Evolutionary conservation across 2,797 vertebrate species (phyloP), one percentile per base, ranked within the genome.

Genomic region (Choloepus didactylus): DNA sequence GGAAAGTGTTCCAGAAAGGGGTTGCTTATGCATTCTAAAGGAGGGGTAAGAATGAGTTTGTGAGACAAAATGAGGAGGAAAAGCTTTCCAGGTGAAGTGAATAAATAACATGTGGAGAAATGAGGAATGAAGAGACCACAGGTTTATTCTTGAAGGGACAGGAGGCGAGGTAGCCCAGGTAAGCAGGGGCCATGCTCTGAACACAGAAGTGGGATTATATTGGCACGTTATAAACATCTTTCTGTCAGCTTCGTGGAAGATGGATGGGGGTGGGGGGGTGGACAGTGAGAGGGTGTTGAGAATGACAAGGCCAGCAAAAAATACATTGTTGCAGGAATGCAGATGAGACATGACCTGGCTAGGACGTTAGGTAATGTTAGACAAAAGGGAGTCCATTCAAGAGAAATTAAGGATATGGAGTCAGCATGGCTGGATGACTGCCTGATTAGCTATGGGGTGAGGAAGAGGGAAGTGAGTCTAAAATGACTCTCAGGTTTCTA

Each of bases 401-500:
- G 31, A 84, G 87, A 87, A 89, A 93, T 70, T 11, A 64, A 89
- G 95, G 94, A 94, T 89, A 83, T 89, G 41, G 25, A 29, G n/a
- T 64, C 88, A 62, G 54, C n/a, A 62, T 6, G 62, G 25, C 79
- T 41, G 75, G 72, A 27, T 25, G 49, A 23, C 87, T 64, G 75
- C 51, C 87, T 62, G 49, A 88, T 59, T 11, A 83, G 86, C 80
- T 66, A 75, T 1, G 21, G 76, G 23, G 60, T 51, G 59, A 64
- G 81, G n/a, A 69, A 86, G 54, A 89, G 59, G 70, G 89, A 91
- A 95, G 64, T 72, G 91, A 91, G 54, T 76, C 35, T 56, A 29
- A n/a, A 12, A 54, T 87, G 87, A 93, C 93, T 89, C 82, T 77
- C 11, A 0, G 35, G 60, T 93, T 95, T 86, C 93, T 87, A 67